Evolutionary conservation across 2,888 invertebrate species (phyloP).

Genomic region (Arge pagana): DNA sequence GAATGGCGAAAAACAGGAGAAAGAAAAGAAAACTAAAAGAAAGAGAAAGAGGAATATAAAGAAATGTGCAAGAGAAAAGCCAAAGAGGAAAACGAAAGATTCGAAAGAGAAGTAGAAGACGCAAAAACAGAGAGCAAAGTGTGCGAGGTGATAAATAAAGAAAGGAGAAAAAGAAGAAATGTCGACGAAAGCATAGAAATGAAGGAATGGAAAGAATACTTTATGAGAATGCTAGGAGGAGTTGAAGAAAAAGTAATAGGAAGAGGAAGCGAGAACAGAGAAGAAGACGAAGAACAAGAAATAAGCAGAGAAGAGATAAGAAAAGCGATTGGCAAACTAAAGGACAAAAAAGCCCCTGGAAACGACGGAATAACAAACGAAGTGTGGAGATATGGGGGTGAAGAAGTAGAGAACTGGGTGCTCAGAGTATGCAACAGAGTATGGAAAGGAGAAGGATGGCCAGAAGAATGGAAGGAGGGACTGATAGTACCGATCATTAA

Average conservation of each 20-base stretch:
- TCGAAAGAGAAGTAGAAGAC: conserved; percentile 5
- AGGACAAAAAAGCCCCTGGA: not conserved
- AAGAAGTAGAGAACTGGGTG: not conserved
- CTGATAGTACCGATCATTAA: conserved; percentile 1
- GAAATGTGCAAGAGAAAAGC: conserved; percentile 5
- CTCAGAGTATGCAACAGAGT: not conserved
- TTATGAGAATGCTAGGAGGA: conserved; percentile 14
- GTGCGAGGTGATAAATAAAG: conserved; percentile 17
- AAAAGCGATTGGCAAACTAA: too few species aligned
- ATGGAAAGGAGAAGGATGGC: conserved; percentile 16
- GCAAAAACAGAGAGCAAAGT: conserved; percentile 12
- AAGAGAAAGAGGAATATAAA: conserved; percentile 2
- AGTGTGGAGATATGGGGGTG: conserved; percentile 2
- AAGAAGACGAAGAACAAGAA: not conserved
- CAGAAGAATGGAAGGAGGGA: conserved; percentile 10
- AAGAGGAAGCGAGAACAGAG: not conserved
- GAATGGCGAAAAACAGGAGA: not conserved
- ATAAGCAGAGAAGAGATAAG: too few species aligned
- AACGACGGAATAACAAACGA: conserved; percentile 1
- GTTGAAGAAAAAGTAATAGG: not conserved
- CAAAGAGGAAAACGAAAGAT: conserved; percentile 7
- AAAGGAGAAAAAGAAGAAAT: too few species aligned
- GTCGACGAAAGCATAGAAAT: not conserved
- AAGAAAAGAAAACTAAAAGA: conserved; percentile 4
- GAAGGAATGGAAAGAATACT: conserved; percentile 7